Conservation (phyloP, 1,140 invertebrate species). For the Zaprionus nigranus region DNA sequence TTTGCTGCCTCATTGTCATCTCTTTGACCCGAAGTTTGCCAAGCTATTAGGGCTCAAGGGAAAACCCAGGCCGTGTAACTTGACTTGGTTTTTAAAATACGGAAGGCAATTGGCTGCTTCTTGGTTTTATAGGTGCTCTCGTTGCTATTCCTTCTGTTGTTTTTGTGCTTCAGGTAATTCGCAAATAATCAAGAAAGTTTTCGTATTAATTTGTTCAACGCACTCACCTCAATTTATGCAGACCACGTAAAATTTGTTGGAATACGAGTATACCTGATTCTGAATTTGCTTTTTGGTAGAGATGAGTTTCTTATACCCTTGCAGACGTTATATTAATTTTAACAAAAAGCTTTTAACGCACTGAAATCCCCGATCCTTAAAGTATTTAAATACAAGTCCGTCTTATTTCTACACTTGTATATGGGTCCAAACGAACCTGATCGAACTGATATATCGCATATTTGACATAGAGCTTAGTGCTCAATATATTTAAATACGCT, state of each 20-base stretch:
- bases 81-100: constrained; percentile 57
- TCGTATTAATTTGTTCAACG: constrained; percentile 73
- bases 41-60: constrained; percentile 32
- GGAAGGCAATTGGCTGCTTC: constrained; percentile 61
- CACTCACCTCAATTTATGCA: constrained; percentile 68
- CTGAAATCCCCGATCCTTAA: too few relatives aligned
- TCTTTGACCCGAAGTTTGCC: constrained; percentile 74
- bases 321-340: neutral
- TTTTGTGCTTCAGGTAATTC: constrained; percentile 63
- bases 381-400: too few relatives aligned
- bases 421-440: too few relatives aligned
- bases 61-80: neutral
- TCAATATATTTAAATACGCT: too few relatives aligned
- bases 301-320: neutral
- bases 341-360: neutral
- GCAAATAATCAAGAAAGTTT: constrained; percentile 82
- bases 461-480: too few relatives aligned
- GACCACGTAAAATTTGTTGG: constrained; percentile 58
- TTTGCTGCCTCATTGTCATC: constrained; percentile 77
- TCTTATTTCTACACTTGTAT: too few relatives aligned
- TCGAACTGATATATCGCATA: too few relatives aligned
- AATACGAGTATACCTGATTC: neutral
- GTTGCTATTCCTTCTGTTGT: constrained; percentile 19
- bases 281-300: constrained; percentile 1
- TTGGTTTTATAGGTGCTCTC: constrained; percentile 27